Evolutionary conservation across 2,113 vertebrate genomes (phyloP), one percentile per base, ranked within the genome.

Genomic region (Epinephelus cyanopodus): DNA sequence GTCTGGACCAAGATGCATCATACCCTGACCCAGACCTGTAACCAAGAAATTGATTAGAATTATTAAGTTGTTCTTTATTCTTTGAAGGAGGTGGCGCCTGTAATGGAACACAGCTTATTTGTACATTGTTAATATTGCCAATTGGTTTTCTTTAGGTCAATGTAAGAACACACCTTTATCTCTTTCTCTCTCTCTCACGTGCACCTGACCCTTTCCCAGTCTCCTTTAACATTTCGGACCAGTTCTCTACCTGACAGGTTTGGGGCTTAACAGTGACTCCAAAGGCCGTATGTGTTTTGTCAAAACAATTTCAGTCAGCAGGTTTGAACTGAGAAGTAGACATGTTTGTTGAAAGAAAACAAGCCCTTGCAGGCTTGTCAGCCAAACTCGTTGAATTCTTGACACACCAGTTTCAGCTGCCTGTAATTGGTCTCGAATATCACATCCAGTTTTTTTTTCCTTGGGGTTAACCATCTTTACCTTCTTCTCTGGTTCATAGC

Each of bases 51-150:
- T 42, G 6, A 42, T 42, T 42, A 42, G 7, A 42, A 42, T 42
- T 42, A 42, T 42, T 42, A 42, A 42, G 10, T 29, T 29, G 0
- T 29, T 29, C 29, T 29, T 29, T 29, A 5, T 29, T 25, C 27
- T 67, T 66, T 1, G 13, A 27, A n/a, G n/a, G 39, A 69, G 11
- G n/a, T 50, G 25, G 45, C 14, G 1, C 62, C 48, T 67, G 29
- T 74, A 72, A 53, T 21, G 42, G 61, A 33, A 72, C 71, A 67
- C 87, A 77, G 78, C 66, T 66, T 37, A 6, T 42, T 57, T 74
- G 47, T 54, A 67, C 57, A 13, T 58, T 65, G 62, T 66, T 62
- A 25, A 61, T 64, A 71, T 42, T 68, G 64, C 33, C 14, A 7
- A 54, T 75, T 37, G 18, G 3, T 82, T 77, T 39, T 77, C 37